Conservation (phyloP, 2,888 invertebrate species). For the Encarsia formosa region DNA sequence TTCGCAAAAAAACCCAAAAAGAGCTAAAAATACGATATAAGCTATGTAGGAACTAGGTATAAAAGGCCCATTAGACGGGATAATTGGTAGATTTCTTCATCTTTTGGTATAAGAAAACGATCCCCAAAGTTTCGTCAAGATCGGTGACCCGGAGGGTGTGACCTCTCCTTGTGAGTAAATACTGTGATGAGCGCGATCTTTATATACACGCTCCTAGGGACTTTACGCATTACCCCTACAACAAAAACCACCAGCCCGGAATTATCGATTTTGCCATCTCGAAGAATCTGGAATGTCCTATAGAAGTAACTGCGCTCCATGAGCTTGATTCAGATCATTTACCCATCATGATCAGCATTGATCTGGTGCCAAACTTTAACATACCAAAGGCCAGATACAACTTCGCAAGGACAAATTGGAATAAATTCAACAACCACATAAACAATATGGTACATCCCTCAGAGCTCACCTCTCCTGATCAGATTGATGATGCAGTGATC, state of each 20-base stretch:
- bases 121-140: no score
- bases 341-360: not conserved
- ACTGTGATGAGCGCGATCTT: not conserved
- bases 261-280: not conserved
- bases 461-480: not conserved
- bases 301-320: not conserved
- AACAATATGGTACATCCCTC: not conserved
- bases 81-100: no score
- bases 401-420: not conserved
- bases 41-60: no score
- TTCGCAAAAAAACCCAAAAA: no score
- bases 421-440: not conserved
- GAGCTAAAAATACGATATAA: no score
- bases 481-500: not conserved
- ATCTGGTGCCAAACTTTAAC: not conserved
- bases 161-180: no score
- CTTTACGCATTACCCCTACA: not conserved
- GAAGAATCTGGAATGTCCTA: not conserved
- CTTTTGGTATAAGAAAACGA: no score
- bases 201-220: not conserved
- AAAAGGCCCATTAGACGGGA: no score
- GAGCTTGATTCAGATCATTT: not conserved
- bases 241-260: not conserved
- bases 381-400: not conserved
- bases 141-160: no score